Percentiles rank a stretch among this genome's conserved stretches.
phyloP scores from a whole-genome alignment of 2,113 vertebrate genomes.

The Boulengeromyrus knoepffleri region DNA sequence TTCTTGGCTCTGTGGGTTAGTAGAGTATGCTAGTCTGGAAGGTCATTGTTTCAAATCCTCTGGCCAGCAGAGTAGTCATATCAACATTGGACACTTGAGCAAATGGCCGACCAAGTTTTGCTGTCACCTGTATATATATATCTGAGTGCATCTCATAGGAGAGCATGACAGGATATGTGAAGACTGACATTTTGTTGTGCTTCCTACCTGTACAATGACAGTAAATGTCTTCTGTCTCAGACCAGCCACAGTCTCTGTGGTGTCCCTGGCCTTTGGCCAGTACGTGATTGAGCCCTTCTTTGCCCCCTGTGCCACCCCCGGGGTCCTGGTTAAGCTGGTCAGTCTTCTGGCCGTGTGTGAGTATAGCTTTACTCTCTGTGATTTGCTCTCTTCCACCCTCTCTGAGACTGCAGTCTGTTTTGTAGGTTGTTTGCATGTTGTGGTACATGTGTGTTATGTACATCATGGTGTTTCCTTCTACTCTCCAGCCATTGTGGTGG shows the following conservation, averaged over 20 bases:
- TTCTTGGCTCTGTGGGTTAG: too few species aligned
- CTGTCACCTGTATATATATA: too few species aligned
- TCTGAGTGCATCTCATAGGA: background rate
- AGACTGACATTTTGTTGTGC: background rate
- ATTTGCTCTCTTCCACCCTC: too few species aligned
- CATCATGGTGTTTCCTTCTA: background rate
- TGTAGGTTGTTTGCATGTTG: background rate
- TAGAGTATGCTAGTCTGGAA: too few species aligned
- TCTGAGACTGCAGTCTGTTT: background rate
- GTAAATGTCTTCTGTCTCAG: conserved; percentile 42
- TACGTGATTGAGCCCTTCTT: conserved; percentile 77
- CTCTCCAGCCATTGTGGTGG: conserved; percentile 63
- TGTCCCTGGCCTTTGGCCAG: conserved; percentile 73
- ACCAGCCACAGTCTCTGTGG: conserved; percentile 69
- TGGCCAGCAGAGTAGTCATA: too few species aligned
- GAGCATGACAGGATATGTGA: background rate
- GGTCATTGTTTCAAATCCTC: too few species aligned
- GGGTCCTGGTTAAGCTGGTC: conserved; percentile 60
- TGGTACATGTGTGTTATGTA: background rate
- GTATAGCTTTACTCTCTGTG: conserved; percentile 38
- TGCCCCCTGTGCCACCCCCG: conserved; percentile 65
- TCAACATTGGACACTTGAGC: too few species aligned
- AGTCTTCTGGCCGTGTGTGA: conserved; percentile 73
- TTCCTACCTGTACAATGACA: background rate
- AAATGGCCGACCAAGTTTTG: too few species aligned